Base-by-base conservation (phyloP, 2,888 invertebrate genomes). In the Epinotia ramella region DNA sequence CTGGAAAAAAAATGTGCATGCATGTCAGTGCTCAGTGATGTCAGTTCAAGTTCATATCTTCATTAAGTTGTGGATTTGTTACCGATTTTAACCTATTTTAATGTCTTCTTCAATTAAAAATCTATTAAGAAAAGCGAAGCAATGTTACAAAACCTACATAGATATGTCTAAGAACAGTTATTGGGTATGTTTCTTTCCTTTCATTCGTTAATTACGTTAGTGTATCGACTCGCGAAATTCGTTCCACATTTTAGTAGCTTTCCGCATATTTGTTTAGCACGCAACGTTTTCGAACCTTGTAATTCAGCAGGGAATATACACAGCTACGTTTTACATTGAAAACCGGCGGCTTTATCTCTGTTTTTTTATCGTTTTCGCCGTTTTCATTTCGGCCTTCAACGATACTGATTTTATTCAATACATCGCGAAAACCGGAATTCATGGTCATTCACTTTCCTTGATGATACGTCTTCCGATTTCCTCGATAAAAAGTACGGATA, bases 81-180 rank as follows among this genome's bases (percentile, higher is more conserved):
- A 74, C 66, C 73, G 53, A 60, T 60, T 77, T 79, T 69, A 63
- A 28, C 69, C 69, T 72, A 74, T 77, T 78, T 79, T 84, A 86
- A 93, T 93, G 92, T 86, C 87, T 86, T 84, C 82, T 73, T 83
- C 84, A 75, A 86, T 93, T 79, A 93, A 89, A 87, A 90, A 90
- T 78, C 77, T 91, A 80, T 80, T 93, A 69, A 84, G 83, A 67
- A 83, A 84, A 78, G 91, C 86, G 33, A 88, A 83, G 77, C 84
- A 87, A 77, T 88, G 85, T 78, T 93, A 88, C 78, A 89, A 81
- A 78, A 86, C 80, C 69, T 81, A 89, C 20, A 63, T 88, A 73
- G 87, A 90, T 59, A 87, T 85, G 81, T 89, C 88, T 77, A 84
- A 83, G 71, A 89, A 79, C 79, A 82, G 81, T 79, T 84, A 79